These are phyloP conservation scores for Phalangium opilio DNA, from an alignment of 2,888 invertebrate genomes.

Conservation along the genomic window DNA sequence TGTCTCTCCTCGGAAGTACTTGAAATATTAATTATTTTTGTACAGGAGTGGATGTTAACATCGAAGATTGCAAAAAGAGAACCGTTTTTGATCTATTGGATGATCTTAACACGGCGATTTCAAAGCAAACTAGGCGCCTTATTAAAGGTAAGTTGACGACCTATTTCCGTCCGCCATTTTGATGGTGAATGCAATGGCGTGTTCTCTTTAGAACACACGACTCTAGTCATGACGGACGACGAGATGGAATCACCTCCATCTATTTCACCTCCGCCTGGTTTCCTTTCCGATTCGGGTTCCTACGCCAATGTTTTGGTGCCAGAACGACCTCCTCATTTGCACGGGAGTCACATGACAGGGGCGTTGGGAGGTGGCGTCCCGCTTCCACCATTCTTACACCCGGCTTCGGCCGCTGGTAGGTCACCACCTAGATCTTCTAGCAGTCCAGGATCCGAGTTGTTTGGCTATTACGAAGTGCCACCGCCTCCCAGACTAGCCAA, in stretches of 20 bases:
- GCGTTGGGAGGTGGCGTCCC: too few relatives aligned
- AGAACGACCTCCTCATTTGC: slow-evolving; percentile 1
- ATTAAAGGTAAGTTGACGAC: slow-evolving; percentile 41
- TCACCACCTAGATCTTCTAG: background rate
- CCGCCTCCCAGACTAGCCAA: slow-evolving; percentile 3
- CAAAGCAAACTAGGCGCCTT: slow-evolving; percentile 67
- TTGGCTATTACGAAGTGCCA: background rate
- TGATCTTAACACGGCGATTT: slow-evolving; percentile 74
- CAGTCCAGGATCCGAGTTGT: background rate
- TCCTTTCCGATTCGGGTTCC: slow-evolving; percentile 6
- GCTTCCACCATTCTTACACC: too few relatives aligned
- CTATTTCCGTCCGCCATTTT: too few relatives aligned
- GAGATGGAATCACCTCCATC: slow-evolving; percentile 15
- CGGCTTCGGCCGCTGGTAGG: slow-evolving; percentile 5
- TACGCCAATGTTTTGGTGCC: slow-evolving; percentile 6
- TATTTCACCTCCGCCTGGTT: slow-evolving; percentile 13
- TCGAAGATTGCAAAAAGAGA: slow-evolving; percentile 59
- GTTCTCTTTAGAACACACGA: slow-evolving; percentile 15
- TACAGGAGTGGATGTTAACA: slow-evolving; percentile 62
- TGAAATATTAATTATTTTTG: too few relatives aligned
- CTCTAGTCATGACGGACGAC: slow-evolving; percentile 16
- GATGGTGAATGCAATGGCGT: too few relatives aligned
- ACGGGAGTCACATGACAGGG: too few relatives aligned
- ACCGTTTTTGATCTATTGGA: slow-evolving; percentile 74
- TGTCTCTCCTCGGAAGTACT: too few relatives aligned